phyloP scores from a whole-genome alignment of 2,113 vertebrate species.

The Colistium nudipinnis region DNA sequence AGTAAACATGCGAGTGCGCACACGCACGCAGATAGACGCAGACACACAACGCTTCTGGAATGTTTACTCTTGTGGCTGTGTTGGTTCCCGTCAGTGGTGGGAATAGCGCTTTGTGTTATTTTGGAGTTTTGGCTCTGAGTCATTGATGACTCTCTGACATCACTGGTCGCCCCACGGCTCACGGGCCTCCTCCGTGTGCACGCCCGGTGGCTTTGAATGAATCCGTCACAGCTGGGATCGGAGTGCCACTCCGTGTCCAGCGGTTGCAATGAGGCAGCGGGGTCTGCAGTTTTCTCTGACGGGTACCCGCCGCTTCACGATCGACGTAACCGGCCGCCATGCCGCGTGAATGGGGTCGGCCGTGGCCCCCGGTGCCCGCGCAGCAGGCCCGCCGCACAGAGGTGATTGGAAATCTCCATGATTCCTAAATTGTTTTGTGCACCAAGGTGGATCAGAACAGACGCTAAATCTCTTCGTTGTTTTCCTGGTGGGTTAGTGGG shows the following conservation, averaged over 20 bases:
- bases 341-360: conserved; percentile 31
- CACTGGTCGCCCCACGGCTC: conserved; percentile 18
- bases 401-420: conserved; percentile 58
- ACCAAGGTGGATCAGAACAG: conserved; percentile 44
- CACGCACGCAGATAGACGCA: background rate
- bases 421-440: conserved; percentile 62
- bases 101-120: conserved; percentile 31
- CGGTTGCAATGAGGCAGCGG: background rate
- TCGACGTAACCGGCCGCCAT: background rate
- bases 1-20: conserved; percentile 32
- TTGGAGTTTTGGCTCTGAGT: conserved; percentile 46
- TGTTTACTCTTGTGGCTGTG: conserved; percentile 24
- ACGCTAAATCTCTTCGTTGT: conserved; percentile 39
- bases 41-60: conserved; percentile 9
- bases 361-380: conserved; percentile 25
- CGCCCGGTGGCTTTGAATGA: conserved; percentile 37
- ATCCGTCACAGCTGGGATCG: conserved; percentile 43
- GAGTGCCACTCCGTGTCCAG: conserved; percentile 20
- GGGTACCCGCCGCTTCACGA: conserved; percentile 9
- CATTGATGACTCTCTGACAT: conserved; percentile 46
- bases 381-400: conserved; percentile 16
- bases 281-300: conserved; percentile 5
- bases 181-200: conserved; percentile 8
- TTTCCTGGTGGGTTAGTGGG: conserved; percentile 41
- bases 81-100: conserved; percentile 23